A percentile compares a stretch with the other conserved stretches of the same genome.
These are phyloP conservation scores for Hippoglossus stenolepis DNA, from an alignment of 2,113 vertebrate species.

Conservation along the genomic window DNA sequence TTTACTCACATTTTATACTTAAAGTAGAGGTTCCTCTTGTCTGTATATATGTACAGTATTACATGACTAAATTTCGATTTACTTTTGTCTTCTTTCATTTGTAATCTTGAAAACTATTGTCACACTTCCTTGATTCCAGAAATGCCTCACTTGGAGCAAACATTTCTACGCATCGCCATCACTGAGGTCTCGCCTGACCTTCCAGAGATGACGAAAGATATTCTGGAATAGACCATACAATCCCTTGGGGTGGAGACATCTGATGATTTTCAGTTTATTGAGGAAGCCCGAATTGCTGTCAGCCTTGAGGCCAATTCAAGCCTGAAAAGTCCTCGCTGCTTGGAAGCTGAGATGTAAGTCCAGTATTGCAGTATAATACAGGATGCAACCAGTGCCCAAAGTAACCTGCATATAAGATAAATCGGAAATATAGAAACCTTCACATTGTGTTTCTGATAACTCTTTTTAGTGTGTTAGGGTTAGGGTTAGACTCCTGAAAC, in stretches of 20 bases:
- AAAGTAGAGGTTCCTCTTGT: too few species aligned
- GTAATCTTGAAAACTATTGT: background rate
- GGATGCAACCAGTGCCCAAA: background rate
- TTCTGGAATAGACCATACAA: conserved; percentile 44
- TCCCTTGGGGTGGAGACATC: conserved; percentile 35
- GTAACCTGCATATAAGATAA: background rate
- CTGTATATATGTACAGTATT: too few species aligned
- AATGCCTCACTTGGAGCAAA: background rate
- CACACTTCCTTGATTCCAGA: too few species aligned
- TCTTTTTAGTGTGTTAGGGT: background rate
- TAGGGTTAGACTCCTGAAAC: conserved; percentile 15
- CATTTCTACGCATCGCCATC: background rate
- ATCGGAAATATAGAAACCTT: background rate
- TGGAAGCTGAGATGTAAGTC: conserved; percentile 48
- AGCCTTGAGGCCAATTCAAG: conserved; percentile 55
- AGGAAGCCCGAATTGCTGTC: conserved; percentile 43
- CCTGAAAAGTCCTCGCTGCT: conserved; percentile 40
- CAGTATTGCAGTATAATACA: background rate
- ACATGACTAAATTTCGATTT: background rate
- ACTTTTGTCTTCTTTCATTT: background rate
- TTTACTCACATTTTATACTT: too few species aligned
- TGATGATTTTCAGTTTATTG: conserved; percentile 31
- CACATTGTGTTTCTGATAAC: background rate
- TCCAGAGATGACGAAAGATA: too few species aligned
- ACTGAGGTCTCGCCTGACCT: too few species aligned